Base-by-base conservation (phyloP, 2,888 invertebrate species). In the Cyrtodaria siliqua region DNA sequence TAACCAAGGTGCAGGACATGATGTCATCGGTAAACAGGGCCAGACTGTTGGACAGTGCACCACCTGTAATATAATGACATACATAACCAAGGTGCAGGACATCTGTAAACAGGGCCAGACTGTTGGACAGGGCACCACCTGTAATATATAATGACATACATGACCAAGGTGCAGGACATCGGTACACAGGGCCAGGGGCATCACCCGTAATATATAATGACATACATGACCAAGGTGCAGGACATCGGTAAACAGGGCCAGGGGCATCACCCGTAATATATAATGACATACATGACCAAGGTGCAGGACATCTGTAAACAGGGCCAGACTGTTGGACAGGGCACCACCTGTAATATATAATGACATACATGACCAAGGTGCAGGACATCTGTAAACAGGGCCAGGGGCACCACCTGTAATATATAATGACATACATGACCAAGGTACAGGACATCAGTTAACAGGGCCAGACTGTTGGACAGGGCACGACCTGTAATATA, bases 261-360 rank as follows among this genome's bases (percentile, higher is more conserved):
- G 33, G 12, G 33, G 33, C 33, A 33, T 12, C 33, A 33, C 33
- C 33, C 12, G 33, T 8, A 33, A 33, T 33, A 33, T 33, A n/a
- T n/a, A n/a, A n/a, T n/a, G n/a, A n/a, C 33, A 33, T 8, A 33
- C 12, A 33, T 33, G 12, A 84, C 99, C 95, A 84, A 99, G 94
- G 94, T 99, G 99, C 53, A 99, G 98, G 24, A 99, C 99, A 94
- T 99, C 99, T 55, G 99, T 99, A 70, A 99, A 98, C 82, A 97
- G 95, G 47, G 96, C 96, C 90, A 96, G 94, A 93, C 96, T 96
- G 88, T 95, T 95, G 24, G 96, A 96, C 88, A 96, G 90, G 70
- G 95, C 92, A 68, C 96, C 97, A 90, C 96, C 96, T 95, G 92
- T 27, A 85, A 84, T 33, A 33, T 33, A n/a, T n/a, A n/a, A n/a